A percentile compares a stretch with the other conserved stretches of the same genome.
phyloP scores from a whole-genome alignment of 1,140 invertebrate species.

The Tetraneura akinire region DNA sequence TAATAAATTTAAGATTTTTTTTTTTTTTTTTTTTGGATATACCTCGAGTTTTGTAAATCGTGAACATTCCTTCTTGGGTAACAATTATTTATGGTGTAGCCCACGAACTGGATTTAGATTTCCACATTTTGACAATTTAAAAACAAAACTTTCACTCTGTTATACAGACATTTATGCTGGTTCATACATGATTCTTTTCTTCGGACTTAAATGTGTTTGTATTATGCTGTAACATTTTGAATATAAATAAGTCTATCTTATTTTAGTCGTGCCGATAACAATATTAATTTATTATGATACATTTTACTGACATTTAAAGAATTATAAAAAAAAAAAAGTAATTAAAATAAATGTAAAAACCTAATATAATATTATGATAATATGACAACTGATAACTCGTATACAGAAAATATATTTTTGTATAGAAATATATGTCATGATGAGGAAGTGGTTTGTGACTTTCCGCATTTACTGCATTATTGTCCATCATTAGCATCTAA shows the following conservation, averaged over 20 bases:
- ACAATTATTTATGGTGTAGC: slow-evolving; percentile 40
- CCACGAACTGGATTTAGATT: slow-evolving; percentile 21
- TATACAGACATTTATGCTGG: not conserved
- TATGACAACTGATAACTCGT: too few species aligned
- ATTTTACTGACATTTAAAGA: not conserved
- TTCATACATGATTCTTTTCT: not conserved
- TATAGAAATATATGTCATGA: too few species aligned
- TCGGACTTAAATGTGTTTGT: not conserved
- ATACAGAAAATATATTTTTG: too few species aligned
- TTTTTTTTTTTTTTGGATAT: too few species aligned
- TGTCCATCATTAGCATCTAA: too few species aligned
- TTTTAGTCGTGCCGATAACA: not conserved
- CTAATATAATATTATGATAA: too few species aligned
- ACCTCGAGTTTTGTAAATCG: slow-evolving; percentile 38
- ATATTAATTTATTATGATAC: not conserved
- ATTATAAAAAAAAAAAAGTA: not conserved
- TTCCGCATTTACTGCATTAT: too few species aligned
- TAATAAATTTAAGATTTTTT: slow-evolving; percentile 47
- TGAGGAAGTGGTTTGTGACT: too few species aligned
- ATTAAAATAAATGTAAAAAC: too few species aligned
- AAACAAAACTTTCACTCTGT: slow-evolving; percentile 21
- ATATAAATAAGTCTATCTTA: not conserved
- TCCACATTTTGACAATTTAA: slow-evolving; percentile 32
- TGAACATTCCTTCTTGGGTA: slow-evolving; percentile 13
- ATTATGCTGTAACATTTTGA: not conserved